A percentile compares a stretch with the other conserved stretches of the same genome.
Conservation (phyloP, 2,797 vertebrate species). For the Falco rusticolus region DNA sequence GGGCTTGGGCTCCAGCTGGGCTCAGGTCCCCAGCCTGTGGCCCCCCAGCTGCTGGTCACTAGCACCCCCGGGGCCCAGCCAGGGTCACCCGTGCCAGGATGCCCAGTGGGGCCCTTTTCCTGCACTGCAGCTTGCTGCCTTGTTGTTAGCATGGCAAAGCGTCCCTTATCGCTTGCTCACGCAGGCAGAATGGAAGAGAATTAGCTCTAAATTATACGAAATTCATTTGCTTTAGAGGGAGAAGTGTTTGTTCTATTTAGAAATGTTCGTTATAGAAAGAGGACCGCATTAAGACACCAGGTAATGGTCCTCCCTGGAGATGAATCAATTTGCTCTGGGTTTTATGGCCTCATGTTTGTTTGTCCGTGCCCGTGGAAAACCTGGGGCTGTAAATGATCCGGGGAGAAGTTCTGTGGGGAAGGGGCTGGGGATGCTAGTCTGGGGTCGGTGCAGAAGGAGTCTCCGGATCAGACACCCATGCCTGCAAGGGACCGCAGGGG, state of each 20-base stretch:
- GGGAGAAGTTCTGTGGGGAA: background rate
- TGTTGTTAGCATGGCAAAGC: constrained; percentile 67
- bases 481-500: background rate
- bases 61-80: accelerated
- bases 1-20: accelerated
- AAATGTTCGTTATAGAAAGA: constrained; percentile 62
- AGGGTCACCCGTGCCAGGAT: constrained; percentile 12
- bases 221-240: constrained; percentile 79
- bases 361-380: constrained; percentile 29
- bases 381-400: constrained; percentile 1
- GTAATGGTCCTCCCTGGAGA: constrained; percentile 77
- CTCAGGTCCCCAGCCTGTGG: accelerated
- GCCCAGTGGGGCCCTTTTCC: constrained; percentile 45
- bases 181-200: constrained; percentile 78
- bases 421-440: background rate
- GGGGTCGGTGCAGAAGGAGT: background rate
- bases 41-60: accelerated
- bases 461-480: background rate
- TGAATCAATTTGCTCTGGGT: constrained; percentile 77
- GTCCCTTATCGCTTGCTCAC: constrained; percentile 77
- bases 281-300: constrained; percentile 73
- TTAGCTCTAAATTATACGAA: constrained; percentile 79
- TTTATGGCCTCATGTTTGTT: constrained; percentile 79
- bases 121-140: background rate
- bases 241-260: constrained; percentile 74